Conservation (phyloP, 2,113 vertebrate species). For the Brachionichthys hirsutus region DNA sequence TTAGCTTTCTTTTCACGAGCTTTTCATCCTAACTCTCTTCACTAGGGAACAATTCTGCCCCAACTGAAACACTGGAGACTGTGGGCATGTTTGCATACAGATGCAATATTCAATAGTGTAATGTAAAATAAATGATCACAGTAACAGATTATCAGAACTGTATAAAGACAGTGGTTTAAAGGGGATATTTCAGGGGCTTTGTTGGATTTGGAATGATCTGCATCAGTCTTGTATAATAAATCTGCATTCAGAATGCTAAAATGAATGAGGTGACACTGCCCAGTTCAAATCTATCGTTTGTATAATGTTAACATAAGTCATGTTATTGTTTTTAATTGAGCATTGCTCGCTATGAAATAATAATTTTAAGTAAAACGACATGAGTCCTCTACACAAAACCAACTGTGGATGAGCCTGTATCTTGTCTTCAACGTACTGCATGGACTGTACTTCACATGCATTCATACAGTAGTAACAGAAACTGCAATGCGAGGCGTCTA, state of each 20-base stretch:
- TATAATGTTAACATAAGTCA: neutral
- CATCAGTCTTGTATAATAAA: slow-evolving; percentile 32
- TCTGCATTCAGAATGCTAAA: no score
- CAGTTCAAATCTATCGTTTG: neutral
- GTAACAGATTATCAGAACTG: slow-evolving; percentile 29
- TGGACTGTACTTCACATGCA: no score
- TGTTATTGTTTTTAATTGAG: slow-evolving; percentile 15
- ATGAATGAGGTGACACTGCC: no score
- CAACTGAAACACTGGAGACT: slow-evolving; percentile 48
- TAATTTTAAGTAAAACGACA: no score
- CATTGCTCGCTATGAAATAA: no score
- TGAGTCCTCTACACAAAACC: no score
- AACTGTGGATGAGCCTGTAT: slow-evolving; percentile 17
- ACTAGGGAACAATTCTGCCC: slow-evolving; percentile 15
- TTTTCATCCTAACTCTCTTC: slow-evolving; percentile 33
- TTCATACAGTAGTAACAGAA: no score
- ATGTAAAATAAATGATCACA: slow-evolving; percentile 33
- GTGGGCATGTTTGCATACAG: slow-evolving; percentile 48
- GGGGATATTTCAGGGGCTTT: slow-evolving; percentile 20
- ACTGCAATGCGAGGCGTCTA: no score
- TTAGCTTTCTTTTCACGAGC: slow-evolving; percentile 38
- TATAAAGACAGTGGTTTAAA: slow-evolving; percentile 25
- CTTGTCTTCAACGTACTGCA: slow-evolving; percentile 31
- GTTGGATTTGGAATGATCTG: neutral
- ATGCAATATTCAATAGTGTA: slow-evolving; percentile 39